Percentiles rank a stretch among this genome's conserved stretches.
phyloP scores from a whole-genome alignment of 2,888 invertebrate species.

The Cylindroiulus punctatus region DNA sequence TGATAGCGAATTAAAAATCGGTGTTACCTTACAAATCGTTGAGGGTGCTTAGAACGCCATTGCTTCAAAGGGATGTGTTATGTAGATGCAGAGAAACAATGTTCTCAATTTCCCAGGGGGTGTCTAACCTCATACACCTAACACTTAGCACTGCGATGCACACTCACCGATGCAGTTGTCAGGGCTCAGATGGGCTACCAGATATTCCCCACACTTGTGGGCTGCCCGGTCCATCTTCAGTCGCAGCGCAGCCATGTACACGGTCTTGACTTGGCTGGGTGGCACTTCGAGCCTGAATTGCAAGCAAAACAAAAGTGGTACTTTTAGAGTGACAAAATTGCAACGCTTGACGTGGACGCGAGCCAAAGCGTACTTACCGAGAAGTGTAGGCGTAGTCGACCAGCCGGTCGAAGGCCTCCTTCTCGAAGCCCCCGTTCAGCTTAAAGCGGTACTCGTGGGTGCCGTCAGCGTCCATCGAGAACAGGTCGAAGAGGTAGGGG shows the following conservation, averaged over 20 bases:
- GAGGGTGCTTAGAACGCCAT: too few relatives aligned
- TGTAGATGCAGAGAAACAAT: too few relatives aligned
- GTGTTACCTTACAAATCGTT: too few relatives aligned
- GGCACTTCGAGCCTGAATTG: conserved; percentile 69
- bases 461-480: conserved; percentile 72
- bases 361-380: conserved; percentile 67
- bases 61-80: too few relatives aligned
- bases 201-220: conserved; percentile 76
- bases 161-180: conserved; percentile 67
- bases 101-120: too few relatives aligned
- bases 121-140: too few relatives aligned
- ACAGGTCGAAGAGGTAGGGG: conserved; percentile 79
- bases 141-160: too few relatives aligned
- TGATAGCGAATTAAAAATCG: conserved; percentile 57
- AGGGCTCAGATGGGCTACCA: conserved; percentile 74
- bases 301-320: conserved; percentile 39
- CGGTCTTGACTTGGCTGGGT: conserved; percentile 74
- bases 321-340: too few relatives aligned
- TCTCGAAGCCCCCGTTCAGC: conserved; percentile 74
- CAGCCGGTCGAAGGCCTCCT: conserved; percentile 77
- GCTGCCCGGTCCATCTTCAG: conserved; percentile 81
- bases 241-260: conserved; percentile 82
- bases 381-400: conserved; percentile 87
- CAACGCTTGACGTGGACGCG: too few relatives aligned
- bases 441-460: conserved; percentile 69